A percentile compares a stretch with the other conserved stretches of the same genome.
Evolutionary conservation across 2,888 invertebrate genomes (phyloP).

Genomic region (Parnassius smintheus): DNA sequence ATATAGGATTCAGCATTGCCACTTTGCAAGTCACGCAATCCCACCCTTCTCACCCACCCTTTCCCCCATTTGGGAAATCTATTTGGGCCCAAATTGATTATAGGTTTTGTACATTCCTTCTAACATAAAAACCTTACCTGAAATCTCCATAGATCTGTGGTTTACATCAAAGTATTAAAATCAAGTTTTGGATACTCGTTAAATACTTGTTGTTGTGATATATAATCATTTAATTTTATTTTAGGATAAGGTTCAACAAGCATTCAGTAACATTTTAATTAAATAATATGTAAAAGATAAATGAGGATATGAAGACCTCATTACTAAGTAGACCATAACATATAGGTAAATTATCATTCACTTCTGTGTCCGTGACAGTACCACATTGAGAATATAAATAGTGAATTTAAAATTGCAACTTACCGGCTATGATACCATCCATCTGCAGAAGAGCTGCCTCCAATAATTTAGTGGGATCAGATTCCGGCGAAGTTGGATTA

Average conservation of each 20-base stretch:
- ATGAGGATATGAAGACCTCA: slow-evolving; percentile 42
- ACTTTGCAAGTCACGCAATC: too few relatives aligned
- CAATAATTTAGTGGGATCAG: slow-evolving; percentile 92
- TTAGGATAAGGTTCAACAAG: too few relatives aligned
- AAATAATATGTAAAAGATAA: slow-evolving; percentile 22
- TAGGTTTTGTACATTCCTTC: too few relatives aligned
- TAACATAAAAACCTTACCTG: too few relatives aligned
- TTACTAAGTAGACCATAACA: slow-evolving; percentile 49
- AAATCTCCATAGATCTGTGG: not conserved
- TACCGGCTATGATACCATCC: slow-evolving; percentile 93
- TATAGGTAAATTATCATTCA: slow-evolving; percentile 11
- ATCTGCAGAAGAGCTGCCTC: slow-evolving; percentile 93
- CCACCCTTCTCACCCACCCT: too few relatives aligned
- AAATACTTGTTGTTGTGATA: too few relatives aligned
- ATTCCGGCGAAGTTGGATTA: slow-evolving; percentile 82
- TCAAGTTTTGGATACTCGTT: too few relatives aligned
- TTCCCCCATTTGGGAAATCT: too few relatives aligned
- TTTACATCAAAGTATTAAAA: not conserved
- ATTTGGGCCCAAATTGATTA: too few relatives aligned
- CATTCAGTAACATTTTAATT: too few relatives aligned
- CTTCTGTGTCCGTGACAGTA: not conserved
- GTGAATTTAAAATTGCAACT: slow-evolving; percentile 37
- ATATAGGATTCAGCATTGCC: too few relatives aligned
- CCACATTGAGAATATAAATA: slow-evolving; percentile 5
- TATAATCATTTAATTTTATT: too few relatives aligned